Base-by-base conservation (phyloP, 2,888 invertebrate genomes). In the Orchestes rusci region DNA sequence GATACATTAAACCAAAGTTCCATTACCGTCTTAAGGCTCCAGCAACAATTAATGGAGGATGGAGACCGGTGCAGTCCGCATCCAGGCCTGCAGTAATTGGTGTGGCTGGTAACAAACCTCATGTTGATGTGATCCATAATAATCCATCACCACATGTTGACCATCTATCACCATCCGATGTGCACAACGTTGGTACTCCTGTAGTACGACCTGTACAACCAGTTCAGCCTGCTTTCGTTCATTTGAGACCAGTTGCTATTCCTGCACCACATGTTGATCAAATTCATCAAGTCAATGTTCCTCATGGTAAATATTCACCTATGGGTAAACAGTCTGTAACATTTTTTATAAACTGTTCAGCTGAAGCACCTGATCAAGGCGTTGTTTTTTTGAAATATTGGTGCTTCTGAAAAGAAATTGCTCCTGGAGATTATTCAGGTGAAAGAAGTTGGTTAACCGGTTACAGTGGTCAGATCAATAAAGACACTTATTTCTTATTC, bases 11-110 rank as follows among this genome's bases (percentile, higher is more conserved):
- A 45, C 58, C 59, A 13, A 54, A 52, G 17, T 32, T 55, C 29
- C 56, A 54, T n/a, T 53, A 56, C 13, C 53, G 53, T 20, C 30
- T 54, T 8, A 55, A 47, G 39, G 48, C 50, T 32, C 53, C 56
- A 2, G 32, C 47, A n/a, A 27, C 51, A 10, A 35, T 50, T 27
- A 44, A 50, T 17, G 43, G 46, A 4, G 50, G 46, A 7, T 52
- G 52, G 51, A 52, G 28, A 17, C 47, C 51, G 10, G 29, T 46
- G 3, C 10, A 28, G 3, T 29, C 29, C 3, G 28, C 43, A 4
- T n/a, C 43, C 4, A 52, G 52, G 12, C 52, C 51, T 13, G 37
- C 36, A 3, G 39, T 46, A 17, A 36, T 43, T 39, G 41, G 46
- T 18, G 35, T 43, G 16, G n/a, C n/a, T n/a, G n/a, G n/a, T n/a